Evolutionary conservation across 2,888 invertebrate genomes (phyloP).

Genomic region (Pilophorus perplexus): DNA sequence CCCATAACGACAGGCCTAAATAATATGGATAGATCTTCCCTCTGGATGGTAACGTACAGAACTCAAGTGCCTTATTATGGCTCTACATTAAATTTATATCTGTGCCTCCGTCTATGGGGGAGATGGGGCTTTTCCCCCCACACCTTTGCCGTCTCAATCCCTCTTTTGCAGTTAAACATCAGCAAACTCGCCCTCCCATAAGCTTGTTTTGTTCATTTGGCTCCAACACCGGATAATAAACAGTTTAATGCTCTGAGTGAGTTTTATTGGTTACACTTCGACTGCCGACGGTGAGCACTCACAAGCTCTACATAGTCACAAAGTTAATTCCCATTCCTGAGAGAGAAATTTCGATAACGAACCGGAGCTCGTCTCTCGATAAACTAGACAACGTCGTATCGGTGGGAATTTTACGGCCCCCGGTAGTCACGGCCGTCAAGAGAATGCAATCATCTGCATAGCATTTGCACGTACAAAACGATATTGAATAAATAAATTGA

Average conservation of each 20-base stretch:
- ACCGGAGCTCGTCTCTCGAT: conserved; percentile 7
- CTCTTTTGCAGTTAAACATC: conserved; percentile 21
- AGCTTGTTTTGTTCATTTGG: conserved; percentile 33
- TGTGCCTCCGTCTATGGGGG: too few relatives aligned
- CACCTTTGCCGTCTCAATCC: conserved; percentile 24
- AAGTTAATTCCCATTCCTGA: conserved; percentile 26
- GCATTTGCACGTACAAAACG: too few relatives aligned
- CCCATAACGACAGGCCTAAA: conserved; percentile 36
- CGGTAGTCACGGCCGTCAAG: not conserved
- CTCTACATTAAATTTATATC: conserved; percentile 38
- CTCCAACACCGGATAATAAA: conserved; percentile 36
- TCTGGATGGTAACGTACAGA: conserved; percentile 23
- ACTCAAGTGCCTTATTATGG: conserved; percentile 39
- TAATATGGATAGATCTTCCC: conserved; percentile 37
- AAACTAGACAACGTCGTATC: conserved; percentile 15
- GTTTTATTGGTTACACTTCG: conserved; percentile 29
- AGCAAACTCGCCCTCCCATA: conserved; percentile 10
- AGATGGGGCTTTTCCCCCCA: conserved; percentile 1
- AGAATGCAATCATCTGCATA: too few relatives aligned
- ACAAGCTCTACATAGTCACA: conserved; percentile 15
- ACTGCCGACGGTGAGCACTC: conserved; percentile 13
- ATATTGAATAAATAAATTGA: too few relatives aligned
- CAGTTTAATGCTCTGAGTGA: conserved; percentile 29
- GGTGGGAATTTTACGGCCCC: not conserved
- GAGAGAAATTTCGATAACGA: conserved; percentile 32